A percentile compares a stretch with the other conserved stretches of the same genome.
These are phyloP conservation scores for Muntiacus muntjak DNA, from an alignment of 2,113 vertebrate species.

Conservation along the genomic window DNA sequence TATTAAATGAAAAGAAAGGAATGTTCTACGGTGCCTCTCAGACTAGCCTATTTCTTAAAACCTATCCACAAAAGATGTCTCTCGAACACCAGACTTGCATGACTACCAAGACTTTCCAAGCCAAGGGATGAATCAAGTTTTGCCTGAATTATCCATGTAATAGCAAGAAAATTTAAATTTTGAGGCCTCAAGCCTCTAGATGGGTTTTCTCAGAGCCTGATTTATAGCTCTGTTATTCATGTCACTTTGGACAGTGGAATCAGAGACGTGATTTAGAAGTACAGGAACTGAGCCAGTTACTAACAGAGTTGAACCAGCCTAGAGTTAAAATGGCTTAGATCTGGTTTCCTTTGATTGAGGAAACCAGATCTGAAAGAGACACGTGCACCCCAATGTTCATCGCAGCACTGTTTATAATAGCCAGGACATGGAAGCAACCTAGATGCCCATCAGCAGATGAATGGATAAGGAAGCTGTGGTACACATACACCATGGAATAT, in stretches of 20 bases:
- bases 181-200: not conserved
- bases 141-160: not conserved
- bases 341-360: too few species aligned
- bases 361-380: too few species aligned
- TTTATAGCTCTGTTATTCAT: not conserved
- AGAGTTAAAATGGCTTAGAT: not conserved
- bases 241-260: not conserved
- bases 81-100: not conserved
- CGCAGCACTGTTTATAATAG: too few species aligned
- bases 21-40: not conserved
- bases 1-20: not conserved
- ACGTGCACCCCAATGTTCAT: too few species aligned
- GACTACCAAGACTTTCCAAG: not conserved
- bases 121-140: not conserved
- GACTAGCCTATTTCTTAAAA: not conserved
- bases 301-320: not conserved
- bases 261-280: not conserved
- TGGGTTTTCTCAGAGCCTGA: not conserved
- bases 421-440: too few species aligned
- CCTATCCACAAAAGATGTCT: not conserved
- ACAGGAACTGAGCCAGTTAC: not conserved
- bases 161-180: not conserved
- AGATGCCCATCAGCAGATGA: too few species aligned
- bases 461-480: too few species aligned
- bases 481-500: too few species aligned